These are phyloP conservation scores for Actinernus sp. DNA, from an alignment of 92 coral and sea anemone genomes.

Conservation along the genomic window DNA sequence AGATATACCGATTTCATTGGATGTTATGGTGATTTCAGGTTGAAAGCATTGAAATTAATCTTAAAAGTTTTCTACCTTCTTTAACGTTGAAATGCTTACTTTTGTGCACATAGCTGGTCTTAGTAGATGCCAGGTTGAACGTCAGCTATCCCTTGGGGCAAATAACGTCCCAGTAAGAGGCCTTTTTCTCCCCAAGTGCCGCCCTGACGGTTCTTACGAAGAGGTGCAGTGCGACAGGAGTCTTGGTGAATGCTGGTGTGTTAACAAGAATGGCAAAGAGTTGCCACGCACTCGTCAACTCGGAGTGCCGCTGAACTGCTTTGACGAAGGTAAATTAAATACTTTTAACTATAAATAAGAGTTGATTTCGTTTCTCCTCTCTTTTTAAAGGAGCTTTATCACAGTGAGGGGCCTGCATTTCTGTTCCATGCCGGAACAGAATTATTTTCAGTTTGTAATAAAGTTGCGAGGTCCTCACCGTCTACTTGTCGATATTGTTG, in stretches of 20 bases:
- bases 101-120: conserved; percentile 27
- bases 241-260: conserved; percentile 90
- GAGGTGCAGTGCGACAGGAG: conserved; percentile 69
- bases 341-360: no score
- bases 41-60: no score
- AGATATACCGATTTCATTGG: no score
- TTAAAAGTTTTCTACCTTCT: background rate
- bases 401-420: no score
- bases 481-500: no score
- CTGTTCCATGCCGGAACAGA: no score
- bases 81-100: no score
- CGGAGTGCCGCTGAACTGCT: conserved; percentile 34
- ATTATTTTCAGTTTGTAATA: no score
- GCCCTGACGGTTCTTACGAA: conserved; percentile 77
- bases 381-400: no score
- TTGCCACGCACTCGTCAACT: conserved; percentile 71
- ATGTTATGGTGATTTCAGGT: no score
- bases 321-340: conserved; percentile 31
- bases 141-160: conserved; percentile 62
- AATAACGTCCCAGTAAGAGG: conserved; percentile 35
- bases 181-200: conserved; percentile 72
- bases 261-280: conserved; percentile 80
- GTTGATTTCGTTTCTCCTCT: no score
- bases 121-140: conserved; percentile 60
- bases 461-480: no score